Base-by-base conservation (phyloP, 2,797 vertebrate species). In the Sitta carolinensis region DNA sequence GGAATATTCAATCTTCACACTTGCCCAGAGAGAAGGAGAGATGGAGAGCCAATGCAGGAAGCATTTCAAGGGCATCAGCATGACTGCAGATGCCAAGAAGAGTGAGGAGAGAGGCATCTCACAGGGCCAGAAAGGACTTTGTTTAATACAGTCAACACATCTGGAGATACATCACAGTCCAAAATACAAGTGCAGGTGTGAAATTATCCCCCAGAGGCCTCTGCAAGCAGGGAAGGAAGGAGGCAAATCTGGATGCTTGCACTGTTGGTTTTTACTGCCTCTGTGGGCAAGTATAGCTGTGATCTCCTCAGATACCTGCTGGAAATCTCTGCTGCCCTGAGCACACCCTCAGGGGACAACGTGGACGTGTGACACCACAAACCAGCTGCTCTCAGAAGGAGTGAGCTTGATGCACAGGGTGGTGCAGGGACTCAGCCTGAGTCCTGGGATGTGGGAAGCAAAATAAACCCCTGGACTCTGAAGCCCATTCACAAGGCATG, bases 391-490 rank as follows among this genome's bases (percentile, higher is more conserved):
- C 47, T 66, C 62, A 72, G 68, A 40, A 51, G 20, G 23, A 81
- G 36, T 3, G 9, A 86, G 12, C 20, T 61, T 6, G 3, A 32
- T 25, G 36, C 0, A 6, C 1, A 2, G 42, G 17, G 8, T 62
- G 23, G 10, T 57, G 23, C 38, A 40, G n/a, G 19, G 29, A 3
- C 48, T 73, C 26, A 63, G 0, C 16, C 11, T 45, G 1, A 57
- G 9, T 73, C 16, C 18, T 4, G 5, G 25, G 20, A 74, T 25
- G 14, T 61, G 43, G 58, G n/a, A 63, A 29, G 36, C 13, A 85
- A 80, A 85, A 68, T 14, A 77, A 93, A 5, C 7, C 16, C 19
- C 34, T 38, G 18, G 32, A 26, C n/a, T 74, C 34, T 20, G 18
- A 13, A 66, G 84, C 15, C 8, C 21, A 36, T 54, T 38, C 50